A percentile compares a stretch with the other conserved stretches of the same genome.
phyloP scores from a whole-genome alignment of 2,113 vertebrate species.

The Platycercus adscitus region DNA sequence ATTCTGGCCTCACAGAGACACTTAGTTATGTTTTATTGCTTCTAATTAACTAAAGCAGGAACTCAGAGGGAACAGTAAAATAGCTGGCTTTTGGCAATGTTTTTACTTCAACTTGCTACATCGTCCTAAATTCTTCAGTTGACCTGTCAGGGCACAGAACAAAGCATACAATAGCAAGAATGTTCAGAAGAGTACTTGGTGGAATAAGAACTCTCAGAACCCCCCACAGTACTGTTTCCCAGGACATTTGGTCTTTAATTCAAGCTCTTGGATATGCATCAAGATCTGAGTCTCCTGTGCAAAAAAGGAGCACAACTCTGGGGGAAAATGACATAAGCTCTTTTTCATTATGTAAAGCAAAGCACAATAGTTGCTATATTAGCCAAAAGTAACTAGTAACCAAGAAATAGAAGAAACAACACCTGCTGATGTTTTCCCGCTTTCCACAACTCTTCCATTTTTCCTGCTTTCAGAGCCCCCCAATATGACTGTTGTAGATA shows the following conservation, averaged over 20 bases:
- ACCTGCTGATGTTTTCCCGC: background rate
- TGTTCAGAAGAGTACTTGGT: background rate
- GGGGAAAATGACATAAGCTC: background rate
- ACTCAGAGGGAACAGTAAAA: background rate
- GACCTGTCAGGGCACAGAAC: background rate
- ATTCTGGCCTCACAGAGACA: background rate
- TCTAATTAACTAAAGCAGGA: background rate
- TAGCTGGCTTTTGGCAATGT: background rate
- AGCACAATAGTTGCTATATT: fast-evolving
- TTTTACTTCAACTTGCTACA: background rate
- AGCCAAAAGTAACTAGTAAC: background rate
- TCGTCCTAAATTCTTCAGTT: background rate
- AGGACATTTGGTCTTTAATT: background rate
- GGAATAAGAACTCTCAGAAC: background rate
- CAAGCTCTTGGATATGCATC: background rate
- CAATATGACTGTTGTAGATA: fast-evolving
- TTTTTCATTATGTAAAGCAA: background rate
- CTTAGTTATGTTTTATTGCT: background rate
- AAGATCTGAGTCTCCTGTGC: background rate
- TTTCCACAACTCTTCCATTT: background rate
- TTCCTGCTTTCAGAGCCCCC: background rate
- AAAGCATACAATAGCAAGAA: background rate
- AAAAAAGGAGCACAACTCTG: fast-evolving
- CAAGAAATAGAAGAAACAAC: background rate
- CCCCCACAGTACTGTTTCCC: background rate